Base-by-base conservation (phyloP, 2,797 vertebrate species). In the Gobio occitaniae region DNA sequence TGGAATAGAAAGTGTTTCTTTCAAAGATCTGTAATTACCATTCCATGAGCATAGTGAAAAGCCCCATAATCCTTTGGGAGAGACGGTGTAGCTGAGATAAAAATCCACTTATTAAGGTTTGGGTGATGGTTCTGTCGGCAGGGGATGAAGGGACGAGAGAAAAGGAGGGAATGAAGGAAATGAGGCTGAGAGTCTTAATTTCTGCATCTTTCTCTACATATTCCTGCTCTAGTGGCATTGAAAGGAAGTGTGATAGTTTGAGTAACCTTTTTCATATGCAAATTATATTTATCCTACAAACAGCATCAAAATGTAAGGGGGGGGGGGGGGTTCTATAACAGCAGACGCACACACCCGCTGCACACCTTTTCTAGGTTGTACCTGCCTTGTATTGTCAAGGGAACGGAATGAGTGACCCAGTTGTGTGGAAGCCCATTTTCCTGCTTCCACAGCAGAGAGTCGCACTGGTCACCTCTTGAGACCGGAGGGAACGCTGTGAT, bases 71-170 rank as follows among this genome's bases (percentile, higher is more conserved):
- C 92, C 90, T 91, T 86, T 87, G 92, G 92, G 92, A 92, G 86
- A 72, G 76, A 89, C 87, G 84, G 86, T 89, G 92, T 89, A 89
- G 86, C 85, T 0, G 89, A 91, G 91, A 94, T 93, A 94, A 93
- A 94, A 94, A 94, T 93, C 93, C 89, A 92, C 90, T 94, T 92
- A 94, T 93, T 93, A 94, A 90, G 83, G 86, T 88, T 86, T 88
- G 81, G 86, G 81, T 87, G 76, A 86, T 83, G 76, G 89, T 29
- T 75, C 44, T 71, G 82, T 50, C 76, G 10, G 54, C 56, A 68
- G 13, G 56, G 52, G 29, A 71, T 48, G 89, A 80, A 84, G 76
- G 86, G 87, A 89, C 87, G 88, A 87, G 87, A 90, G 89, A 83
- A 82, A 78, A 44, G 48, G 77, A 82, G 84, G 86, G 89, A 76